phyloP scores from a whole-genome alignment of 2,797 vertebrate genomes.

The Varecia variegata region DNA sequence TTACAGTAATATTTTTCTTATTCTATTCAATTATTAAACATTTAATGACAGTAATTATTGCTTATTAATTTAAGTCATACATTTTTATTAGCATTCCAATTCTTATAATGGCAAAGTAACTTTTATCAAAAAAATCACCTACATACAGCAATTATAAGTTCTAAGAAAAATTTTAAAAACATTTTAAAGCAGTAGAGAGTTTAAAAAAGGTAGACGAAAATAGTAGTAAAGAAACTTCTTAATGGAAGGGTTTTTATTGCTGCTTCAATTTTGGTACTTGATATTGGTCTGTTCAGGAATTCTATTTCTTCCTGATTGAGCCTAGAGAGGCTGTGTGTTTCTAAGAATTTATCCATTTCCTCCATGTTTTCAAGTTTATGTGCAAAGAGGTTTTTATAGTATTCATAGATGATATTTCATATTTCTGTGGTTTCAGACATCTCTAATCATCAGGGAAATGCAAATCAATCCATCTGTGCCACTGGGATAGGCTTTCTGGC shows the following conservation, averaged over 20 bases:
- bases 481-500: neutral
- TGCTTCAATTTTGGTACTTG: too few species aligned
- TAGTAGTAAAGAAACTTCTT: neutral
- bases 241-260: too few species aligned
- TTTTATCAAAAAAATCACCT: constrained; percentile 1
- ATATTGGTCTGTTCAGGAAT: too few species aligned
- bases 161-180: neutral
- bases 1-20: neutral
- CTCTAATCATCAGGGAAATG: too few species aligned
- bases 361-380: too few species aligned
- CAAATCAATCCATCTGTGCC: neutral
- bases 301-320: too few species aligned
- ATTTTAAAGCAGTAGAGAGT: neutral
- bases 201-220: neutral
- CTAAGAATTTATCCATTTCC: too few species aligned
- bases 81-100: neutral
- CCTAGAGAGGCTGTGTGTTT: too few species aligned
- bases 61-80: neutral
- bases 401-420: too few species aligned
- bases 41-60: constrained; percentile 13
- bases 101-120: neutral
- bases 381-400: too few species aligned
- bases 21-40: constrained; percentile 25
- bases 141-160: neutral
- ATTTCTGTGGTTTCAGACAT: too few species aligned